Base-by-base conservation (phyloP, 2,797 vertebrate species). In the Mallotus villosus region DNA sequence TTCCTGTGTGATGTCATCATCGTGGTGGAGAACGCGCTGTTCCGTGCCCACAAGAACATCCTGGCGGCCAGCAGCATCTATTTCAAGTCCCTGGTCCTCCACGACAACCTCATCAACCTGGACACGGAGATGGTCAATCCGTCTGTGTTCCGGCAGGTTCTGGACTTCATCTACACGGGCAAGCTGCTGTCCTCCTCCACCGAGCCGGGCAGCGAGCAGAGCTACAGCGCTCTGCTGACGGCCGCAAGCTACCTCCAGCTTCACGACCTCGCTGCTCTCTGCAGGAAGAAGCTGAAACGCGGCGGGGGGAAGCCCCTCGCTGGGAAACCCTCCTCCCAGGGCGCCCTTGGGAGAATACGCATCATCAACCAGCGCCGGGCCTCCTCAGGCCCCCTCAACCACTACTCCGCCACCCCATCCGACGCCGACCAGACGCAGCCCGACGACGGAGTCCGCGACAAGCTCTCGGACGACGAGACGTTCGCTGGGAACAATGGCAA, bases 161-260 rank as follows among this genome's bases (percentile, higher is more conserved):
- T 99, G 90, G 97, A 99, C 91, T 99, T 98, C 92, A 98, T 99
- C 91, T 99, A 99, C 90, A 99, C 97, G 14, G 97, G 97, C 80
- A 97, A 95, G 89, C 93, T 99, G 81, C 90, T 96, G 86, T 94
- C 94, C 71, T 92, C 93, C 0, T 91, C 93, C 51, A 9, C 51
- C 0, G 96, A 97, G 81, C 96, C 96, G 90, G 95, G 96, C 3
- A 93, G 89, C 9, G 94, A 97, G 88, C 95, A 97, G 90, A 96
- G 97, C 89, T 95, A 98, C 74, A 96, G 90, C 85, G 94, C 95
- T 88, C 95, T 98, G 78, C 95, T 99, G 85, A 97, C 96, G 4
- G 97, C 97, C 78, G 97, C 97, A 86, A 99, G 96, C 95, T 99
- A 98, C 96, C 97, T 99, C 95, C 97, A 99, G 93, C 94, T 99